Evolutionary conservation across 2,113 vertebrate species (phyloP), one percentile per base, ranked within the genome.

Genomic region (Lepisosteus osseus): DNA sequence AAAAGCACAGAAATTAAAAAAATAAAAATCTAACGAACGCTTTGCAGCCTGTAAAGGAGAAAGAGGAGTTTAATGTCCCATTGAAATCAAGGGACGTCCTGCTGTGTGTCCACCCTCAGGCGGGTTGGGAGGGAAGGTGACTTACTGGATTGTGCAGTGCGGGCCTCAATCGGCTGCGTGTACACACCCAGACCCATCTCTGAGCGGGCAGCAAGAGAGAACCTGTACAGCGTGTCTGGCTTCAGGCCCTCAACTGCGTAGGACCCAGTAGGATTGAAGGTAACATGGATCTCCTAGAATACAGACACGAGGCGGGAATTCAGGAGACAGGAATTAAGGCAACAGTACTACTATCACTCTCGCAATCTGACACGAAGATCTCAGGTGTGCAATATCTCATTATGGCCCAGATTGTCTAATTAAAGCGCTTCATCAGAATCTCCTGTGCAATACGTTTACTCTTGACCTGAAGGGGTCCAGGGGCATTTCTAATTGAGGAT

Each of bases 121-220:
- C 4, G 45, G n/a, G 56, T 4, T 44, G 40, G 13, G 1, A 72
- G 17, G 67, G 8, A 47, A 15, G 41, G 1, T n/a, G 59, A 96
- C 97, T 97, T 93, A 99, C 97, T 94, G 79, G 97, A 97, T 75
- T 96, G 95, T 54, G 95, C 93, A 0, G 96, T 98, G 77, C 92
- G 90, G 77, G 94, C 91, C 85, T 95, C 92, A 0, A 94, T 79
- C 0, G 87, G 89, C 40, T 91, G 91, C 17, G 95, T 96, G 80
- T 93, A 96, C 76, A 98, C 93, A 3, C 97, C 97, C 40, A 97
- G 84, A 3, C 97, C 97, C 87, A 94, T 86, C 65, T 94, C 92
- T 0, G 97, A 98, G 63, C 89, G 92, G 2, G 97, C 97, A 0
- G 95, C 97, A 84, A 99, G 85, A 6, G 92, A 92, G 84, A 99